Evolutionary conservation across 64 coral and sea anemone species (phyloP), one percentile per base, ranked within the genome.

Genomic region (Actinia equina): DNA sequence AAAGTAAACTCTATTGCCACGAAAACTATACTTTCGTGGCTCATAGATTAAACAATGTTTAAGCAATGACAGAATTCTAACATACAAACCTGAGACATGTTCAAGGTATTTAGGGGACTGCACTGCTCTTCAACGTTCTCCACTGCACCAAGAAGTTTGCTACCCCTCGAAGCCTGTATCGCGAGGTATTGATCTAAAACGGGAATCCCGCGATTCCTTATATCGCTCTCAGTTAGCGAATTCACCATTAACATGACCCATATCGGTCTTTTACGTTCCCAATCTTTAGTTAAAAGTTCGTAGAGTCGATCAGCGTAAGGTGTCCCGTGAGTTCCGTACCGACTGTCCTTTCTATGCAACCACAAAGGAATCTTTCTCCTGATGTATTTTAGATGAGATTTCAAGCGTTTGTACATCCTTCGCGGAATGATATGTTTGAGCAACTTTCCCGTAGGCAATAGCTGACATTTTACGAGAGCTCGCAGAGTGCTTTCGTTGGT

Each of bases 201-300:
- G 0, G 97, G 93, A 55, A 99, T 95, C 16, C 97, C 93, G 64
- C 90, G 77, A 71, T 58, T 93, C 59, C 90, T 95, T n/a, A 95
- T 92, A 62, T 95, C 90, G 83, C 93, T 95, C 59, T 95, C 88
- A 54, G 97, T 95, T 18, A 99, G 84, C 61, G 93, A 93, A 85
- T 95, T 93, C 0, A 99, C 87, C 88, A 99, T 88, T 5, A 99
- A 65, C 97, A 99, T 99, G 1, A 95, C 82, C 97, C 97, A 99
- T 93, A 99, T 99, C 10, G 97, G 97, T 78, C 97, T 85, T 56
- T 99, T 95, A 77, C 87, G 85, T 44, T 91, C 52, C 97, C 97
- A 99, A 80, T 99, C 90, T 94, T 91, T 95, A 10, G 97, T 99
- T 86, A 99, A 87, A 62, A 91, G 90, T 85, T 93, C 83, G 69